Conservation (phyloP, 2,888 invertebrate genomes). For the Protonemura montana region DNA sequence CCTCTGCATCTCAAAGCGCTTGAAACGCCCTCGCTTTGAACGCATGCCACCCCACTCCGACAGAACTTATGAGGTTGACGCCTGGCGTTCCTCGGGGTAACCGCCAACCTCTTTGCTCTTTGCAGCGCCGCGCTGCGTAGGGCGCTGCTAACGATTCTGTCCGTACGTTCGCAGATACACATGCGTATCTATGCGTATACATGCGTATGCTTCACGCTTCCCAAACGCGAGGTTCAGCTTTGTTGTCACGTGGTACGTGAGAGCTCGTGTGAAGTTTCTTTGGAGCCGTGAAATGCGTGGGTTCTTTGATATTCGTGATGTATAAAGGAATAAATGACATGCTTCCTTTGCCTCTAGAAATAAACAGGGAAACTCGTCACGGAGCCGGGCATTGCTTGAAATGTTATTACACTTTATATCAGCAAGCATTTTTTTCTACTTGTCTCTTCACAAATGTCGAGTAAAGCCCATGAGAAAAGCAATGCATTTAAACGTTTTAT, state of each 20-base stretch:
- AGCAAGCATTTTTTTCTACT: too few relatives aligned
- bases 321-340: not conserved
- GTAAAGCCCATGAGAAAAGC: not conserved
- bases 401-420: not conserved
- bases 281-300: not conserved
- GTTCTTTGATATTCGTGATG: not conserved
- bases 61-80: not conserved
- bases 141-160: not conserved
- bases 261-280: not conserved
- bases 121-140: not conserved
- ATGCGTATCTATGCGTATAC: not conserved
- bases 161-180: not conserved
- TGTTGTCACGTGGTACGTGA: not conserved
- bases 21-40: not conserved
- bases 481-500: not conserved
- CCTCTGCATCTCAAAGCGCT: not conserved
- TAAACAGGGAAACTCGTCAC: not conserved
- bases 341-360: not conserved
- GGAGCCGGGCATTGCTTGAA: not conserved
- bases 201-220: too few relatives aligned
- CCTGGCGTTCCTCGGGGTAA: not conserved
- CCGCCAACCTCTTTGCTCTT: not conserved
- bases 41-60: not conserved
- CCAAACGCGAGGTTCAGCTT: not conserved
- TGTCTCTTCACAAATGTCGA: too few relatives aligned